Percentiles rank a stretch among this genome's conserved stretches.
phyloP scores from a whole-genome alignment of 2,888 invertebrate genomes.

The Cephus spinipes region DNA sequence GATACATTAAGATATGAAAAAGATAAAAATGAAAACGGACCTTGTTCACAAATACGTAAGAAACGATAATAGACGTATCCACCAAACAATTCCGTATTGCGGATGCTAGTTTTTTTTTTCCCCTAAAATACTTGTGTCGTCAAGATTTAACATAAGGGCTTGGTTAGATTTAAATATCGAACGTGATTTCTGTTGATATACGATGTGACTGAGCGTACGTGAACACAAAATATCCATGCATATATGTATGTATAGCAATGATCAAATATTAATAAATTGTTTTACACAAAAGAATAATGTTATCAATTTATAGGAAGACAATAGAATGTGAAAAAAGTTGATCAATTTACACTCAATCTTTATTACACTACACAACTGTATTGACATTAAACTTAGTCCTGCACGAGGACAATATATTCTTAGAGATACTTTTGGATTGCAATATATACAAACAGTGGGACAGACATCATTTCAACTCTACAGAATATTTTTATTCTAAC shows the following conservation, averaged over 20 bases:
- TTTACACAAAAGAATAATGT: constrained; percentile 39
- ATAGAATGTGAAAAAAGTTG: background rate
- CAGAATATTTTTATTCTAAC: background rate
- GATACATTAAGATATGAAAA: background rate
- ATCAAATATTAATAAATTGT: constrained; percentile 49
- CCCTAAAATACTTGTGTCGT: background rate
- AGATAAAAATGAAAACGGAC: background rate
- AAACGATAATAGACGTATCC: background rate
- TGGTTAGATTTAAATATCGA: background rate
- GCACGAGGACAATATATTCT: background rate
- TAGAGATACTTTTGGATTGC: background rate
- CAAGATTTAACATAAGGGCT: background rate
- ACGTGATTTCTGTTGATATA: background rate
- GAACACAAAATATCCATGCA: constrained; percentile 29
- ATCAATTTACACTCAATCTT: background rate
- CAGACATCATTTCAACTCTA: background rate
- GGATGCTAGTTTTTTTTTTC: background rate
- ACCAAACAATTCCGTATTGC: background rate
- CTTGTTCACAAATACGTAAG: background rate
- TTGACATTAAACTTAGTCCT: background rate
- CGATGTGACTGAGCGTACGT: constrained; percentile 19
- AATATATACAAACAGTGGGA: background rate
- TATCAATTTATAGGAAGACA: constrained; percentile 5
- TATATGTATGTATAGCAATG: constrained; percentile 45
- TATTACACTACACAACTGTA: background rate